phyloP scores from a whole-genome alignment of 2,888 invertebrate genomes.

The Mystacides longicornis region DNA sequence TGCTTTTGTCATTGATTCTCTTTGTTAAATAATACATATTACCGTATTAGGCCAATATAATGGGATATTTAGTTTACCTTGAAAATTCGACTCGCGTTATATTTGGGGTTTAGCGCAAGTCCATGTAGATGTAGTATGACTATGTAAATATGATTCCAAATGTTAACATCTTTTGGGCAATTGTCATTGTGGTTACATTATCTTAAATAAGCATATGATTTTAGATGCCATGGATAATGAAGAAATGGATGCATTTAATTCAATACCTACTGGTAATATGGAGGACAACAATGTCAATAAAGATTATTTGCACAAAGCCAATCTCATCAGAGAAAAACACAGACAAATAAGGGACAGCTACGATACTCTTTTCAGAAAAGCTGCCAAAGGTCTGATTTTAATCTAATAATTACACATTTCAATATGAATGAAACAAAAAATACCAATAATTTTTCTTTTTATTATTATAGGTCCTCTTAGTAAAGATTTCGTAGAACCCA shows the following conservation, averaged over 20 bases:
- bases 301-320: conserved; percentile 60
- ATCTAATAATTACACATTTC: neutral
- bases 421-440: neutral
- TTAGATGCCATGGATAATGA: conserved; percentile 68
- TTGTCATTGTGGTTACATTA: too few relatives aligned
- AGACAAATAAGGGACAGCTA: conserved; percentile 68
- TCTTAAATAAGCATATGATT: too few relatives aligned
- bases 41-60: too few relatives aligned
- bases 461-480: conserved; percentile 56
- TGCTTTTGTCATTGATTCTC: too few relatives aligned
- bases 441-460: neutral
- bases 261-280: conserved; percentile 48
- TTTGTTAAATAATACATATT: too few relatives aligned
- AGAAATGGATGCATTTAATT: conserved; percentile 65
- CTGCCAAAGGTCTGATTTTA: conserved; percentile 53
- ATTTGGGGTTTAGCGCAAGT: too few relatives aligned
- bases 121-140: too few relatives aligned
- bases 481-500: conserved; percentile 83
- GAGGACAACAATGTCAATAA: conserved; percentile 47
- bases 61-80: too few relatives aligned
- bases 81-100: too few relatives aligned
- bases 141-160: too few relatives aligned
- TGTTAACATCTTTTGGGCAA: too few relatives aligned
- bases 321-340: conserved; percentile 67
- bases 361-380: conserved; percentile 65